Evolutionary conservation across 2,888 invertebrate genomes (phyloP), one percentile per base, ranked within the genome.

Genomic region (Caenorhabditis sp.): DNA sequence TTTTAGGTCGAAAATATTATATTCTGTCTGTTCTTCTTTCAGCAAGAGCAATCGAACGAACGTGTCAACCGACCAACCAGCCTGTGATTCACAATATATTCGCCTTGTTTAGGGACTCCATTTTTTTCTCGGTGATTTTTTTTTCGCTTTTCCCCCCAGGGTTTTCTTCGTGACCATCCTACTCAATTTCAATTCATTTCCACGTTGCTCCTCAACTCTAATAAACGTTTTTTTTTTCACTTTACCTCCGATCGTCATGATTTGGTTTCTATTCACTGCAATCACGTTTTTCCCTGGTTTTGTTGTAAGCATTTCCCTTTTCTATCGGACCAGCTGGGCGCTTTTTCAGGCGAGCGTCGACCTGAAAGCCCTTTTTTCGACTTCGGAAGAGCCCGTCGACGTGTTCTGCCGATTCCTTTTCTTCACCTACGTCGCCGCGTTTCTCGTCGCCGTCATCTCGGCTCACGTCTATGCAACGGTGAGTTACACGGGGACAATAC

Each of bases 21-120:
- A 43, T 20, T 8, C 11, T 15, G 13, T 45, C 45, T 13, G 6
- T 7, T n/a, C 6, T 11, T 58, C 39, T 63, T 63, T 35, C 73
- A 74, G 75, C 55, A 52, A 48, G 71, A 76, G 46, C 71, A 71
- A 63, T 58, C 65, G 11, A 76, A 71, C 53, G 56, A 53, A 65
- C 71, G 65, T 50, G 71, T 71, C 39, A 45, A 59, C 39, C 52
- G 55, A 55, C 61, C 65, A 55, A 71, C 55, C 13, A 66, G 62
- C 48, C 56, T 75, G 76, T 76, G 76, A 76, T 76, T 65, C 4
- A 8, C 30, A 8, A 22, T 35, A n/a, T n/a, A n/a, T n/a, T 30
- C 9, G 9, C 9, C 30, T 5, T 7, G 5, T 30, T 30, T 30
- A 7, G 30, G 30, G 30, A 30, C 30, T 5, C 30, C 30, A 9